These are phyloP conservation scores for Paratilapia polleni DNA, from an alignment of 2,113 vertebrate genomes.

Conservation along the genomic window DNA sequence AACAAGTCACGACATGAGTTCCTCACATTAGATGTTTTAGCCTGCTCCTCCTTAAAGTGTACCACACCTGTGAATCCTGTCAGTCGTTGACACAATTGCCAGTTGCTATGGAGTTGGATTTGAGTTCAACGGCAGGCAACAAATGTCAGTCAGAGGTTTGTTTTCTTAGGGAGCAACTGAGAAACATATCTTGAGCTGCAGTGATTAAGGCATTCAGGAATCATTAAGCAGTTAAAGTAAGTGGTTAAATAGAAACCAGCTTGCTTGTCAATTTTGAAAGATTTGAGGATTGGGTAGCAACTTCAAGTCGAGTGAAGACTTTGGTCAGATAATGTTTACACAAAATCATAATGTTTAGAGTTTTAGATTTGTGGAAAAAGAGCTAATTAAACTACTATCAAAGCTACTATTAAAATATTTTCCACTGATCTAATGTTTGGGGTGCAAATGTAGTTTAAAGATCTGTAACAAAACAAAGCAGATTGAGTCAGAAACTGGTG, in stretches of 20 bases:
- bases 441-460: background rate
- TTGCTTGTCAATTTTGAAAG: slow-evolving; percentile 29
- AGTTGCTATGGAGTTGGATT: slow-evolving; percentile 24
- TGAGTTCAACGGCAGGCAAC: slow-evolving; percentile 41
- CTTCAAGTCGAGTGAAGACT: background rate
- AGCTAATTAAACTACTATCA: background rate
- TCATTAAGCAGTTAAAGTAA: slow-evolving; percentile 75
- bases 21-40: slow-evolving; percentile 4
- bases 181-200: slow-evolving; percentile 40
- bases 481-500: background rate
- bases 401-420: slow-evolving; percentile 14
- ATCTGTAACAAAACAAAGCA: background rate
- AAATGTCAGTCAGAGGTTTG: slow-evolving; percentile 47
- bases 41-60: slow-evolving; percentile 10
- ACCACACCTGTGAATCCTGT: slow-evolving; percentile 34
- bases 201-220: slow-evolving; percentile 55
- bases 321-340: slow-evolving; percentile 23
- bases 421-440: slow-evolving; percentile 12
- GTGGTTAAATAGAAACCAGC: slow-evolving; percentile 69
- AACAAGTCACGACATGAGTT: slow-evolving; percentile 51
- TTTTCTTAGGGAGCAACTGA: slow-evolving; percentile 55
- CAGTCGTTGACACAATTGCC: background rate
- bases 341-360: slow-evolving; percentile 13
- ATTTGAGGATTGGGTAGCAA: slow-evolving; percentile 32
- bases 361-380: background rate